These are phyloP conservation scores for Achlya flavicornis DNA, from an alignment of 2,888 invertebrate genomes.

Conservation along the genomic window DNA sequence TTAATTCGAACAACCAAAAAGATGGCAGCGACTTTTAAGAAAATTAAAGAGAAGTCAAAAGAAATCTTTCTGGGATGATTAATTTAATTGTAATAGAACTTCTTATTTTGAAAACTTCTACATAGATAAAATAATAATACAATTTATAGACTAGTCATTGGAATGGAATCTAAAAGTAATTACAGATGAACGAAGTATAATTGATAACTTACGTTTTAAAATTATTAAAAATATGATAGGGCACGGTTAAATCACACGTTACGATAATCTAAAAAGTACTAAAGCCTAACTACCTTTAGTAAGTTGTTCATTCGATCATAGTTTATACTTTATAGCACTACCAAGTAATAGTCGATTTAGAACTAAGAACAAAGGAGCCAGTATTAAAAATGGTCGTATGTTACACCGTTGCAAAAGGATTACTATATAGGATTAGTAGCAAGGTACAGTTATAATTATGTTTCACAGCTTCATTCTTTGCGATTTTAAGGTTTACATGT, in stretches of 20 bases:
- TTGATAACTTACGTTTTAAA: too few species aligned
- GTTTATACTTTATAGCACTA: constrained; percentile 28
- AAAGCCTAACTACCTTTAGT: background rate
- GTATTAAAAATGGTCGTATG: constrained; percentile 33
- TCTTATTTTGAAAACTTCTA: too few species aligned
- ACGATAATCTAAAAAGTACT: constrained; percentile 16
- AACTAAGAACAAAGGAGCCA: constrained; percentile 48
- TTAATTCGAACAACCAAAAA: too few species aligned
- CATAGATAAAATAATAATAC: too few species aligned
- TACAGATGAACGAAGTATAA: background rate
- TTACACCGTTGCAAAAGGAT: constrained; percentile 42
- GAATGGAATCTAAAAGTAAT: background rate
- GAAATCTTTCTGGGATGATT: too few species aligned
- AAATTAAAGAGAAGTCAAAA: too few species aligned
- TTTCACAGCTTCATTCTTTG: too few species aligned
- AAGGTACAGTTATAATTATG: too few species aligned
- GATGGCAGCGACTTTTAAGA: too few species aligned
- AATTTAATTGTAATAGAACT: too few species aligned
- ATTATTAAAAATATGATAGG: constrained; percentile 12
- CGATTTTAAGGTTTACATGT: too few species aligned
- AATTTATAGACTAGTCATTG: too few species aligned
- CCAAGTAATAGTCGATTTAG: constrained; percentile 36
- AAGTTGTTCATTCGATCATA: constrained; percentile 37
- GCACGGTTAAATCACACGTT: constrained; percentile 22
- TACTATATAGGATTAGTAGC: background rate